Evolutionary conservation across 2,797 vertebrate genomes (phyloP).

Genomic region (Tamandua tetradactyla): DNA sequence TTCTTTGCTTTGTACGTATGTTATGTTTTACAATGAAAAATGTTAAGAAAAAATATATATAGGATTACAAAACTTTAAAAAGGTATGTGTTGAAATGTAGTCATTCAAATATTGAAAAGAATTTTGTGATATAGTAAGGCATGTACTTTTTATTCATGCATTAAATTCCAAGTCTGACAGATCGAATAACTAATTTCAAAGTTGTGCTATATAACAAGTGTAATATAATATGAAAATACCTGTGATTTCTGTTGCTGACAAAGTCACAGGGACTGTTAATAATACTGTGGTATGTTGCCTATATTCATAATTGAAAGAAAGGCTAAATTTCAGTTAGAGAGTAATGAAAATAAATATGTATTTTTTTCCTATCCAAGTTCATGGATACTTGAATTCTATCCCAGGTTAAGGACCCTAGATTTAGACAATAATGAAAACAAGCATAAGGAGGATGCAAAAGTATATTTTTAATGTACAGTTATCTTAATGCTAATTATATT

Average conservation of each 20-base stretch:
- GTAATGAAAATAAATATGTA: slow-evolving; percentile 26
- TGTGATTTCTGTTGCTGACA: slow-evolving; percentile 27
- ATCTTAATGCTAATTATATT: background rate
- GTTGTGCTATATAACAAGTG: background rate
- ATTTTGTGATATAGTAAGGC: background rate
- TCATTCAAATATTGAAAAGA: slow-evolving; percentile 6
- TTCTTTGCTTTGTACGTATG: no score
- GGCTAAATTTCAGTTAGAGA: background rate
- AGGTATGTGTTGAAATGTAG: background rate
- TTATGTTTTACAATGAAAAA: no score
- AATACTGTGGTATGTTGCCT: background rate
- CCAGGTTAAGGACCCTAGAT: background rate
- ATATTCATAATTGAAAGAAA: background rate
- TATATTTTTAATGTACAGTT: background rate
- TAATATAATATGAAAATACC: background rate
- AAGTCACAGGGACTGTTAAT: background rate
- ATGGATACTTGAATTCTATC: background rate
- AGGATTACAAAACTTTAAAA: background rate
- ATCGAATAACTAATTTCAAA: slow-evolving; percentile 4
- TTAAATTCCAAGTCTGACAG: background rate
- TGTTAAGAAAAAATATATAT: no score
- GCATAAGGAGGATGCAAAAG: background rate
- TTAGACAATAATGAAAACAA: background rate
- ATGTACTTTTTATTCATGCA: background rate
- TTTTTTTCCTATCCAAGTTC: background rate